Evolutionary conservation across 2,888 invertebrate species (phyloP), one percentile per base, ranked within the genome.

Genomic region (Philhelius pedissequus): DNA sequence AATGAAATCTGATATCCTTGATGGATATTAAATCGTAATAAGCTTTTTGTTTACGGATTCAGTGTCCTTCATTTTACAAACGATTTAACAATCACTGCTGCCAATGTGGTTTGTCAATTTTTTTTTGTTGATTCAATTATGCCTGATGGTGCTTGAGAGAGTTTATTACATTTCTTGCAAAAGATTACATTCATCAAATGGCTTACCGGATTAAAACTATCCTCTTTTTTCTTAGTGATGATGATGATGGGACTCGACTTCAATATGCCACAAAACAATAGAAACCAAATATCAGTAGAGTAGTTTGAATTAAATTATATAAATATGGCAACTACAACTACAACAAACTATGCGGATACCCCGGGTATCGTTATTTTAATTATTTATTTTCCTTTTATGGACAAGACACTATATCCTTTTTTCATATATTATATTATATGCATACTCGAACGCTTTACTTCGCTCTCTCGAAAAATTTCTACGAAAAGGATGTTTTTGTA

Each of bases 171-270:
- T 11, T 32, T 32, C 5, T 11, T 25, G 13, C 2, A 11, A 56
- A 56, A 32, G 13, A 54, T 54, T 30, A 62, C 32, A 22, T 30
- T 43, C 32, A 22, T 11, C 20, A 64, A 48, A 30, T 52, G 32
- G 73, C 82, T 78, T 78, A 77, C 77, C 50, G 45, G 45, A 30
- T 64, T 64, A 32, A 32, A 13, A 69, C 43, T 78, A 73, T 78
- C 71, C 58, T 52, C 48, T 70, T 68, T 50, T 18, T 30, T 9
- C 9, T 13, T 35, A 13, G 0, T 35, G 35, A 35, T 11, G 25
- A 0, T 13, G 18, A 32, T 40, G 40, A 38, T n/a, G 25, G 38
- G 25, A 60, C 38, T 32, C 6, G 25, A 60, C 38, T 32, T 3
- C 48, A 64, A 48, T 48, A n/a, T 45, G 43, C 45, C 30, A 9